Evolutionary conservation across 2,797 vertebrate species (phyloP), one percentile per base, ranked within the genome.

Genomic region (Phoeniculus purpureus): DNA sequence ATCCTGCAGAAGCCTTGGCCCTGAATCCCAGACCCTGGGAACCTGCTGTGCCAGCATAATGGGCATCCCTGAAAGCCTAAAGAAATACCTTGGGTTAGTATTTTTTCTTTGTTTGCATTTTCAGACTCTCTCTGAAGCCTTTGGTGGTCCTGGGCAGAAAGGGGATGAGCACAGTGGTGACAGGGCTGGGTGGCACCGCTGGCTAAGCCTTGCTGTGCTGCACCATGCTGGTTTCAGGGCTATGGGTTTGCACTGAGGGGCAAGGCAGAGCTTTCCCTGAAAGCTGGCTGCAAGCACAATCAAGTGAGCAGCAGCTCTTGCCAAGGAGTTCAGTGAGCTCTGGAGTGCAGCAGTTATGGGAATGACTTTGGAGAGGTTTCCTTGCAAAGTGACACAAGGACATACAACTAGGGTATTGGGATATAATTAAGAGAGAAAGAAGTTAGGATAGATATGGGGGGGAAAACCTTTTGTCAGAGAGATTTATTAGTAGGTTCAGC

Each of bases 401-500:
- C 89, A 1, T 59, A 87, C 29, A 96, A 92, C 70, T 93, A 94
- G 84, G 85, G 47, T 85, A 89, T 13, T 76, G 89, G 76, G 92
- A 90, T 90, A 89, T 85, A 95, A 96, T 95, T 92, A 93, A 96
- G 67, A 76, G 62, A 72, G 54, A 92, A 90, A 61, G 79, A 85
- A 90, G 37, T 75, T 96, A 83, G 86, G 80, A 64, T 87, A 85
- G 76, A 71, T 95, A 87, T 71, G 51, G 81, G 70, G 70, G 43
- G 88, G 50, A 76, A 94, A 89, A 64, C 67, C 82, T 91, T 92
- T 87, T 93, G 96, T 92, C 93, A 93, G 90, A 70, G 92, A 96
- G 95, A 96, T 96, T 96, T 95, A 94, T 96, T 94, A 92, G 84
- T 45, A 92, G 64, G n/a, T 79, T 78, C 60, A 67, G 25, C 74